Base-by-base conservation (phyloP, 2,113 vertebrate species). In the Entomyzon cyanotis region DNA sequence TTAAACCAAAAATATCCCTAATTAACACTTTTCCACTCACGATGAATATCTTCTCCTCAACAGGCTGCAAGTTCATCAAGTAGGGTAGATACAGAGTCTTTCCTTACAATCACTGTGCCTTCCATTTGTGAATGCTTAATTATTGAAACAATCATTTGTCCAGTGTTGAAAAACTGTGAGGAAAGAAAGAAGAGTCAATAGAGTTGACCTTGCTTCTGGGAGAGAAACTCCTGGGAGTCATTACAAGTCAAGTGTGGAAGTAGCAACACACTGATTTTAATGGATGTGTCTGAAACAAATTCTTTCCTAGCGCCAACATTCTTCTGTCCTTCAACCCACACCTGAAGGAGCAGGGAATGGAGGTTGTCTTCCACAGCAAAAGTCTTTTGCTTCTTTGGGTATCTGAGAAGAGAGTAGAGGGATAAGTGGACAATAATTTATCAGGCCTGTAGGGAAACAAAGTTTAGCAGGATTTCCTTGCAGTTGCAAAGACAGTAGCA, bases 271-370 rank as follows among this genome's bases (percentile, higher is more conserved):
- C 53, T 84, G 84, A 75, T 95, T 89, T 92, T 95, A 95, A 94
- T 82, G 69, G 76, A 94, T 92, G 94, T 71, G 52, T 68, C 84
- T 92, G 77, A 90, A 96, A 70, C 22, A 56, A 81, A 94, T 97
- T 84, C 89, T 68, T 94, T 92, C 65, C 37, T 37, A 93, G 55
- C 65, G 59, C 71, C 64, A 88, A 84, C 71, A 81, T 93, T 93
- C 73, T 93, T 84, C 76, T 60, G 65, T 71, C 58, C 68, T 89
- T 86, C 73, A 74, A 50, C 42, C 39, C 12, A 1, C 24, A 94
- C 33, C 60, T 55, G 14, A 78, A 87, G 4, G 64, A 92, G 58
- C 44, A 70, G 52, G 28, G 64, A 94, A 70, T 0, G 1, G 76
- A 84, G 42, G 28, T 50, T 7, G 0, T 70, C 68, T 85, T 70